A percentile compares a stretch with the other conserved stretches of the same genome.
Conservation (phyloP, 2,113 vertebrate genomes). For the Tachysurus fulvidraco region DNA sequence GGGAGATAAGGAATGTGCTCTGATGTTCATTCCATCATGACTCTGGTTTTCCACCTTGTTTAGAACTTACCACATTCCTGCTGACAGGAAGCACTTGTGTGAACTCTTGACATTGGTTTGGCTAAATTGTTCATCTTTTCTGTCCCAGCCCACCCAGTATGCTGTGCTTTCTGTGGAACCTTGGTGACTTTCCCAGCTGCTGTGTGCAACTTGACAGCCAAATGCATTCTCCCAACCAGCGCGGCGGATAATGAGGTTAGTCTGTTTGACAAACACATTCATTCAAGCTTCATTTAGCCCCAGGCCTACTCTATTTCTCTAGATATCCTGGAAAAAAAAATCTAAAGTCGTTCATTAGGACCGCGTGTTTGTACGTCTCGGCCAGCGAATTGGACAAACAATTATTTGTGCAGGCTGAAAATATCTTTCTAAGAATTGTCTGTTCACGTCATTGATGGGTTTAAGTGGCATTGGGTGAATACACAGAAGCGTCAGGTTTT, state of each 20-base stretch:
- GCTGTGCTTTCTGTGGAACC: background rate
- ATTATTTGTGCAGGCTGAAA: slow-evolving; percentile 28
- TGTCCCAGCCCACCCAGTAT: background rate
- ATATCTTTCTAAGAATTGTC: slow-evolving; percentile 32
- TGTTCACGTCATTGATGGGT: slow-evolving; percentile 5
- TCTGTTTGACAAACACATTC: slow-evolving; percentile 47
- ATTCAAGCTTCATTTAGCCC: slow-evolving; percentile 44
- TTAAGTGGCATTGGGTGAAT: background rate
- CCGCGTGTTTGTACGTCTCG: background rate
- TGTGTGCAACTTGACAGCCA: slow-evolving; percentile 10
- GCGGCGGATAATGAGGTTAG: slow-evolving; percentile 18
- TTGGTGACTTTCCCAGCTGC: slow-evolving; percentile 17
- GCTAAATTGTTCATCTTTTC: background rate
- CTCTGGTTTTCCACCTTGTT: background rate
- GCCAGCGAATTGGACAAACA: slow-evolving; percentile 20
- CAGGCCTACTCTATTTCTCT: slow-evolving; percentile 16
- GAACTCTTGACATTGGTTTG: background rate
- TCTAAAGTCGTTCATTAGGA: slow-evolving; percentile 31
- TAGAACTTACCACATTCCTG: background rate
- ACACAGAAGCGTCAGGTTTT: background rate
- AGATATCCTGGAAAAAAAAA: slow-evolving; percentile 37
- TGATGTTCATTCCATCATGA: slow-evolving; percentile 2
- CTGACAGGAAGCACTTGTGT: background rate
- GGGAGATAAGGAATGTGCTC: slow-evolving; percentile 21
- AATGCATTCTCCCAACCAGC: background rate